Conservation (phyloP, 2,797 vertebrate species). For the Malurus leucopterus region DNA sequence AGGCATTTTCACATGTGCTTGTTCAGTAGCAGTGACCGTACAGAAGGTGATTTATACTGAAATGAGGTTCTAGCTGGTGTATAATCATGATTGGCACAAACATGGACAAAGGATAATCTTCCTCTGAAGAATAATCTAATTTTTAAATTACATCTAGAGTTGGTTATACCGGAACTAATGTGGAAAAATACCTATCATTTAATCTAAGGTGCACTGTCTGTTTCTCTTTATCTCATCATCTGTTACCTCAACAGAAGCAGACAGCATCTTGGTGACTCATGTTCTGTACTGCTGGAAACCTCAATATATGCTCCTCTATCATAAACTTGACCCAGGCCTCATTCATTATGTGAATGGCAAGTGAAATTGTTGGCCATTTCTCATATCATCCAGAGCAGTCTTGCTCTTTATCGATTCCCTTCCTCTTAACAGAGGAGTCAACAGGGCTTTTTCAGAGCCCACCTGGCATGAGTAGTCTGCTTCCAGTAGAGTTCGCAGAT, state of each 20-base stretch:
- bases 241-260: conserved; percentile 43
- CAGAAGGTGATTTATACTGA: background rate
- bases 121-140: conserved; percentile 38
- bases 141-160: conserved; percentile 18
- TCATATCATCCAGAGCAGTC: conserved; percentile 4
- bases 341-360: conserved; percentile 45
- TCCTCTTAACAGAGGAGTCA: background rate
- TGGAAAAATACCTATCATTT: conserved; percentile 36
- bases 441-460: background rate
- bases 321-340: conserved; percentile 12
- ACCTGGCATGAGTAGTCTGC: background rate
- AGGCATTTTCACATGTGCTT: background rate
- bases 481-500: background rate
- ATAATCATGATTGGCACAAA: conserved; percentile 13
- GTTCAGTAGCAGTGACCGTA: background rate
- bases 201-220: conserved; percentile 20
- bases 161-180: conserved; percentile 16
- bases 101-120: background rate
- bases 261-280: conserved; percentile 23
- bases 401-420: background rate
- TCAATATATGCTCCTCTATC: background rate
- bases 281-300: conserved; percentile 10
- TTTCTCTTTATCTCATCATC: conserved; percentile 36
- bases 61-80: background rate
- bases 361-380: conserved; percentile 47